A percentile compares a stretch with the other conserved stretches of the same genome.
These are phyloP conservation scores for Microcebus murinus DNA, from an alignment of 2,113 vertebrate species.

Conservation along the genomic window DNA sequence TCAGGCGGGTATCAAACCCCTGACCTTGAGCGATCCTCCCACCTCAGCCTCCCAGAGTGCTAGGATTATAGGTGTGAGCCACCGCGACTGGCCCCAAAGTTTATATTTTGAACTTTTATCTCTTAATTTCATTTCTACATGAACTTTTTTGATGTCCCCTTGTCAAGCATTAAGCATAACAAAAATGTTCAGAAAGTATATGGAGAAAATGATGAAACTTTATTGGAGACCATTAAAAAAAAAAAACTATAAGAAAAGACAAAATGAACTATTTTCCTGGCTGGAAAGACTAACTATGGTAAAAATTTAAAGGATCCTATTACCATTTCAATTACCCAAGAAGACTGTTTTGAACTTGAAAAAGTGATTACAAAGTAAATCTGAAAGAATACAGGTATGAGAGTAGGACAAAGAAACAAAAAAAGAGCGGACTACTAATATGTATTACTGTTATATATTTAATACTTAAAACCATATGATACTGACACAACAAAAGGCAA, in stretches of 20 bases:
- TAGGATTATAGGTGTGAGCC: too few species aligned
- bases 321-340: background rate
- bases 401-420: background rate
- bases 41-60: too few species aligned
- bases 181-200: background rate
- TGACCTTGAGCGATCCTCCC: too few species aligned
- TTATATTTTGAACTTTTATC: too few species aligned
- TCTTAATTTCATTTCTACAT: too few species aligned
- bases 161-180: background rate
- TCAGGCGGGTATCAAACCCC: too few species aligned
- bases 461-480: conserved; percentile 20
- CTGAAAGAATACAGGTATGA: background rate
- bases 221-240: background rate
- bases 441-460: background rate
- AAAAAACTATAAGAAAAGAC: background rate
- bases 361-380: conserved; percentile 48
- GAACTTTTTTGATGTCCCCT: too few species aligned
- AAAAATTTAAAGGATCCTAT: background rate
- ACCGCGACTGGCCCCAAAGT: too few species aligned
- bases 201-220: background rate
- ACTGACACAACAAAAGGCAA: background rate
- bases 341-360: background rate
- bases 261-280: background rate
- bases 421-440: background rate
- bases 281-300: background rate